Evolutionary conservation across 2,888 invertebrate genomes (phyloP).

Genomic region (Mellilla xanthometata): DNA sequence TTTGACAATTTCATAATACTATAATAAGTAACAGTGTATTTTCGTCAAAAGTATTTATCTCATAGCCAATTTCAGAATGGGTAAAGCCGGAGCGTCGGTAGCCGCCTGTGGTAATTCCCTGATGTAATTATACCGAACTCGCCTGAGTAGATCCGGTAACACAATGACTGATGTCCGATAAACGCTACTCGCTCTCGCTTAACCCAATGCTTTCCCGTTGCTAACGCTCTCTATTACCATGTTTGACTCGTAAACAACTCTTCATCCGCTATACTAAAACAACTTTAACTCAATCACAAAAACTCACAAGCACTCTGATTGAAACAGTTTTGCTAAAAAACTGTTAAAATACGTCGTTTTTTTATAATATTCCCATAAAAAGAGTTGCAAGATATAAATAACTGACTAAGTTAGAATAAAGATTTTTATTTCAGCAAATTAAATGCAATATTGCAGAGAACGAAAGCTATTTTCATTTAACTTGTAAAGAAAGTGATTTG

Average conservation of each 20-base stretch:
- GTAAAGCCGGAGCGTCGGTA: slow-evolving; percentile 52
- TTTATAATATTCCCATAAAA: slow-evolving; percentile 22
- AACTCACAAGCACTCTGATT: slow-evolving; percentile 4
- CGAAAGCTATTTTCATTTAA: slow-evolving; percentile 10
- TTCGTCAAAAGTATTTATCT: slow-evolving; percentile 17
- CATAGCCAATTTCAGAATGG: slow-evolving; percentile 41
- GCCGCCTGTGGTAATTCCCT: slow-evolving; percentile 62
- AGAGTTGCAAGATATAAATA: slow-evolving; percentile 23
- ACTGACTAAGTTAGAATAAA: slow-evolving; percentile 22
- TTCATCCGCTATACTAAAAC: slow-evolving; percentile 10
- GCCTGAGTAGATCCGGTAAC: slow-evolving; percentile 64
- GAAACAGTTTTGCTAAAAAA: slow-evolving; percentile 22
- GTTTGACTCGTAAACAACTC: slow-evolving; percentile 3
- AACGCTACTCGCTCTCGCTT: slow-evolving; percentile 39
- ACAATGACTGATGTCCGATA: slow-evolving; percentile 70
- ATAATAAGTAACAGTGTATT: slow-evolving; percentile 21
- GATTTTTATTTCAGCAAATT: slow-evolving; percentile 25
- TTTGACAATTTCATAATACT: too few relatives aligned
- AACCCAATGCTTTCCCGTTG: background rate
- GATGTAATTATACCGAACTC: slow-evolving; percentile 71
- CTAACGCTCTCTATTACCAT: background rate
- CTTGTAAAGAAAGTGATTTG: slow-evolving; percentile 6
- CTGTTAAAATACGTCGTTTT: slow-evolving; percentile 20
- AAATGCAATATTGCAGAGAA: slow-evolving; percentile 9
- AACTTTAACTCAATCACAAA: slow-evolving; percentile 18